These are phyloP conservation scores for Dasysyrphus tricinctus DNA, from an alignment of 2,888 invertebrate species.

Conservation along the genomic window DNA sequence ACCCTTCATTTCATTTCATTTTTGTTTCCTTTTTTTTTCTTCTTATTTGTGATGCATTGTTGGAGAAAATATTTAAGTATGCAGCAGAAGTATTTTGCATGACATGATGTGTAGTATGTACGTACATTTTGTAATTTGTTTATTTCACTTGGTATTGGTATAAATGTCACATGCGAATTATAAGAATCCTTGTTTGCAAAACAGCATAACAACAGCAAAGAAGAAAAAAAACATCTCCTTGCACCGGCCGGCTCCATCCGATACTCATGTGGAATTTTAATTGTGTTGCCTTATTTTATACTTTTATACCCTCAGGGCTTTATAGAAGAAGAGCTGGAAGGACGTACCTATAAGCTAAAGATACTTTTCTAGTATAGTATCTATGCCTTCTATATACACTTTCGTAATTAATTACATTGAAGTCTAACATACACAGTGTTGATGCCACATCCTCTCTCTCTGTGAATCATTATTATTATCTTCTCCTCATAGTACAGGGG, in stretches of 20 bases:
- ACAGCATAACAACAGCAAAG: not conserved
- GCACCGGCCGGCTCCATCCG: constrained; percentile 3
- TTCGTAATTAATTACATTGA: constrained; percentile 68
- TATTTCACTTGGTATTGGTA: constrained; percentile 48
- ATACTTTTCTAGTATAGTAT: constrained; percentile 13
- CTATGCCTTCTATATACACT: constrained; percentile 29
- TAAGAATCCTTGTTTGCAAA: constrained; percentile 56
- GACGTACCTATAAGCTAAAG: constrained; percentile 7
- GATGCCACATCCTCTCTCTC: constrained; percentile 50
- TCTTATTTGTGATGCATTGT: not conserved
- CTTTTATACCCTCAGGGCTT: constrained; percentile 26
- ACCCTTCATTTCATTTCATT: constrained; percentile 24
- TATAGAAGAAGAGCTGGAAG: no score
- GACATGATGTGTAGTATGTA: constrained; percentile 61
- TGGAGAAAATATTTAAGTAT: constrained; percentile 57
- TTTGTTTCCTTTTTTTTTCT: not conserved
- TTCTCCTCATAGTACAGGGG: not conserved
- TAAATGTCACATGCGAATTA: constrained; percentile 59
- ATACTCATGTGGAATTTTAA: constrained; percentile 66
- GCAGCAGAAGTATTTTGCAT: constrained; percentile 62
- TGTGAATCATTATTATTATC: constrained; percentile 42
- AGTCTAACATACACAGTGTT: constrained; percentile 33
- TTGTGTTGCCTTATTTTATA: constrained; percentile 64
- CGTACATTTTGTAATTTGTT: constrained; percentile 64
- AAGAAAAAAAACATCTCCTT: constrained; percentile 1